phyloP scores from a whole-genome alignment of 2,888 invertebrate genomes.

The Rhorus exstirpatorius region DNA sequence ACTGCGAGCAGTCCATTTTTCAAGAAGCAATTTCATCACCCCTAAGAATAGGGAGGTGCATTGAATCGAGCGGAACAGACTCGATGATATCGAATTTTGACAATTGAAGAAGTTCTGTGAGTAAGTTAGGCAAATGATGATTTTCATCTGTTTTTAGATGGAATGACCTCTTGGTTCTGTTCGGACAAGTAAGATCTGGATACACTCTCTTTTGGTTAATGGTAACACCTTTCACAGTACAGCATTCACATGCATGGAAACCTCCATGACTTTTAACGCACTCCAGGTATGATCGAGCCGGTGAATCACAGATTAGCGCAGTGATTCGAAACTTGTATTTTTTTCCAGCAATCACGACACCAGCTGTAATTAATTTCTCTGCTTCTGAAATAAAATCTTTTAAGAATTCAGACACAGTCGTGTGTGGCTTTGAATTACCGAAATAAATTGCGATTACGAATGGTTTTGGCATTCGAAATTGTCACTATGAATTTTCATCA shows the following conservation, averaged over 20 bases:
- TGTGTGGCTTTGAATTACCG: constrained; percentile 9
- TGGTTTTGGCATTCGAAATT: background rate
- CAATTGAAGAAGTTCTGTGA: constrained; percentile 25
- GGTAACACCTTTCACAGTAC: constrained; percentile 35
- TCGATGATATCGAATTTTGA: constrained; percentile 54
- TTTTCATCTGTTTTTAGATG: constrained; percentile 32
- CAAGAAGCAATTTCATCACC: constrained; percentile 59
- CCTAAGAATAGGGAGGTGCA: constrained; percentile 61
- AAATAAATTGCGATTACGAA: constrained; percentile 11
- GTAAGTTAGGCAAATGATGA: constrained; percentile 36
- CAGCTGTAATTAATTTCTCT: constrained; percentile 37
- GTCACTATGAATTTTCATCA: background rate
- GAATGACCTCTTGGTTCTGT: constrained; percentile 58
- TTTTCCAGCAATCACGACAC: constrained; percentile 46
- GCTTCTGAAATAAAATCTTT: constrained; percentile 60
- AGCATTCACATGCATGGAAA: constrained; percentile 55
- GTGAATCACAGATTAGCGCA: constrained; percentile 60
- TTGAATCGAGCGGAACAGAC: constrained; percentile 53
- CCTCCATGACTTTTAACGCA: constrained; percentile 57
- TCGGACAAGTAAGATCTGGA: constrained; percentile 55
- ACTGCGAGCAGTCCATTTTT: constrained; percentile 43
- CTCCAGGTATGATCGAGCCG: constrained; percentile 65
- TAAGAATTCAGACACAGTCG: constrained; percentile 50
- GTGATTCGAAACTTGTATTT: constrained; percentile 49
- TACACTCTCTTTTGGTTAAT: constrained; percentile 56